phyloP scores from a whole-genome alignment of 2,113 vertebrate genomes.

The Caranx melampygus region DNA sequence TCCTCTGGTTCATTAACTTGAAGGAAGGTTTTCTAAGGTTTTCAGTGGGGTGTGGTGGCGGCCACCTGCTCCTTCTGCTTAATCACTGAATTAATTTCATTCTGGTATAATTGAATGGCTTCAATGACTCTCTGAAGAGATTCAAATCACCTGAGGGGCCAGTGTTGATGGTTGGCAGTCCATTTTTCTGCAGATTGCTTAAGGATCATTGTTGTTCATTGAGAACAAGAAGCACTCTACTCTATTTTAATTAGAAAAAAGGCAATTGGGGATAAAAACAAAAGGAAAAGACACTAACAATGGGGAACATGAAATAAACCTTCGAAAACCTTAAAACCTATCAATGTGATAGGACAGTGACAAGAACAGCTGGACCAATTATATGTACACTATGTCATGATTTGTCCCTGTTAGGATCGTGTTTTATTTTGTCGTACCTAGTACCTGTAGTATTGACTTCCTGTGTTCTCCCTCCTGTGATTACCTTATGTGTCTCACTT shows the following conservation, averaged over 20 bases:
- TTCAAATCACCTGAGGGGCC: conserved; percentile 34
- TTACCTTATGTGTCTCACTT: too few relatives aligned
- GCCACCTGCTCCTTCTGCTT: conserved; percentile 61
- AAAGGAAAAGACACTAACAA: too few relatives aligned
- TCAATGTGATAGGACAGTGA: too few relatives aligned
- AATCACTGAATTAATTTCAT: conserved; percentile 67
- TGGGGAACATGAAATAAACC: too few relatives aligned
- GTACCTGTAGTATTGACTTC: too few relatives aligned
- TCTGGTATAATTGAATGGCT: conserved; percentile 65
- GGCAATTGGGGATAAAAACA: conserved; percentile 7
- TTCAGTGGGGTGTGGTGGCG: conserved; percentile 33
- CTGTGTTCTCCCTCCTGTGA: too few relatives aligned
- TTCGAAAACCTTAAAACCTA: too few relatives aligned
- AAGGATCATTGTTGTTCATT: conserved; percentile 45
- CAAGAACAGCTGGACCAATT: too few relatives aligned
- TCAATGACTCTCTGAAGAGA: conserved; percentile 58
- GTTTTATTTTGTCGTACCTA: too few relatives aligned
- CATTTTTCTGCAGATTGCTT: conserved; percentile 27
- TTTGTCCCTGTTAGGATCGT: too few relatives aligned
- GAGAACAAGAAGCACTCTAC: background rate
- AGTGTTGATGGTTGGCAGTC: conserved; percentile 27
- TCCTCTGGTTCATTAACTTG: conserved; percentile 46
- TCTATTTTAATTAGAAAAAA: conserved; percentile 21
- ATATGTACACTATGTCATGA: too few relatives aligned
- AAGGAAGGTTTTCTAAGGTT: conserved; percentile 13